Percentiles rank a stretch among this genome's conserved stretches.
phyloP scores from a whole-genome alignment of 2,888 invertebrate species.

The Rotaria sp. region DNA sequence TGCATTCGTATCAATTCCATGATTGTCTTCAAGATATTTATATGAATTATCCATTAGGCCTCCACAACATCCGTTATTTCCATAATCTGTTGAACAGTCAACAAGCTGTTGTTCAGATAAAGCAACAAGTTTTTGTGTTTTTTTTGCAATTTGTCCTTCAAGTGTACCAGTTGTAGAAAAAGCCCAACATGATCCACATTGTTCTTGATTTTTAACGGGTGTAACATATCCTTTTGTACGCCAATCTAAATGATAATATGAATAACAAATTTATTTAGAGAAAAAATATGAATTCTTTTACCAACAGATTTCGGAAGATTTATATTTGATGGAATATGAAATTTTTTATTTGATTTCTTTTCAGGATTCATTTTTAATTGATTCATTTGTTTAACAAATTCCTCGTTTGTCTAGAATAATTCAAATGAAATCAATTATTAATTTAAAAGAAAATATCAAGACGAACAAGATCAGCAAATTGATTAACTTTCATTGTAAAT shows the following conservation, averaged over 20 bases:
- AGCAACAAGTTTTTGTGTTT: background rate
- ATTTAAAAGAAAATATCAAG: background rate
- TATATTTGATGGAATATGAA: background rate
- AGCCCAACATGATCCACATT: constrained; percentile 70
- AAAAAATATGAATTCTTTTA: background rate
- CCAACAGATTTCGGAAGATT: background rate
- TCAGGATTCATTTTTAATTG: constrained; percentile 41
- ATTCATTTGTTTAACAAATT: constrained; percentile 42
- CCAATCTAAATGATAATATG: constrained; percentile 37
- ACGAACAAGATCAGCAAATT: constrained; percentile 30
- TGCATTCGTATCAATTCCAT: background rate
- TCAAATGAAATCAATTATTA: background rate
- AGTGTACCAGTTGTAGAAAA: constrained; percentile 59
- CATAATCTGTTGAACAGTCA: background rate
- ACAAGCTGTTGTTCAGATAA: background rate
- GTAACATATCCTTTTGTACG: constrained; percentile 41
- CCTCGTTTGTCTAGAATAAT: constrained; percentile 35
- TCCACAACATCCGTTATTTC: background rate
- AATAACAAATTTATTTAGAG: background rate
- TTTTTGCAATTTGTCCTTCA: background rate
- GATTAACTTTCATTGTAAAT: constrained; percentile 29
- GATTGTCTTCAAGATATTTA: background rate
- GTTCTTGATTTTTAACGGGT: constrained; percentile 42
- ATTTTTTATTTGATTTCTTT: background rate
- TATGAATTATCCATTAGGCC: background rate